Evolutionary conservation across 2,888 invertebrate species (phyloP).

Genomic region (Cancer borealis): DNA sequence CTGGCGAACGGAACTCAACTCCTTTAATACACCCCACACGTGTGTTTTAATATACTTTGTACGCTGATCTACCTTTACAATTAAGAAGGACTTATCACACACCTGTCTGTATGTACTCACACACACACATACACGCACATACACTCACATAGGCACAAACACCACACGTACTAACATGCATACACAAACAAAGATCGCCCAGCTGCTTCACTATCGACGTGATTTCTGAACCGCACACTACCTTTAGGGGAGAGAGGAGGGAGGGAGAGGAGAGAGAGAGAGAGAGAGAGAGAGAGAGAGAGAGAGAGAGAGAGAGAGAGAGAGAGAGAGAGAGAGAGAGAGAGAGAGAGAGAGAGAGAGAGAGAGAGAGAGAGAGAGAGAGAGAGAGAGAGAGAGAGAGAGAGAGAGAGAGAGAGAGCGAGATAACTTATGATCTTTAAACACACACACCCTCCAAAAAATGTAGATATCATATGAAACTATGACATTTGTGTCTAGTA

Average conservation of each 20-base stretch:
- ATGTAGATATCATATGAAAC: too few relatives aligned
- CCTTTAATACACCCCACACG: neutral
- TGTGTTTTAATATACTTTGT: neutral
- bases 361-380: neutral
- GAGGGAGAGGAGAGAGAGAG: neutral
- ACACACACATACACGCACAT: neutral
- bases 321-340: conserved; percentile 20
- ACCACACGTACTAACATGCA: neutral
- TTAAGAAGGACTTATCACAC: neutral
- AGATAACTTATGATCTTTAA: too few relatives aligned
- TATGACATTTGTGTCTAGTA: too few relatives aligned
- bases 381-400: too few relatives aligned
- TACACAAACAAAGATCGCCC: neutral
- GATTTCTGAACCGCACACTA: conserved; percentile 20
- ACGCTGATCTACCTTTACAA: neutral
- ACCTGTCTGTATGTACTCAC: neutral
- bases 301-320: conserved; percentile 15
- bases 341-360: conserved; percentile 20
- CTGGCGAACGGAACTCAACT: neutral
- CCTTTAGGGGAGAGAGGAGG: neutral
- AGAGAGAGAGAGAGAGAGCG: too few relatives aligned
- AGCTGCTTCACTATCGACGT: conserved; percentile 20
- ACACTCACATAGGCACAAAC: neutral
- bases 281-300: conserved; percentile 5
- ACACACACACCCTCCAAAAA: too few relatives aligned